phyloP scores from a whole-genome alignment of 2,797 vertebrate species.

The Sebastes baramenuke region DNA sequence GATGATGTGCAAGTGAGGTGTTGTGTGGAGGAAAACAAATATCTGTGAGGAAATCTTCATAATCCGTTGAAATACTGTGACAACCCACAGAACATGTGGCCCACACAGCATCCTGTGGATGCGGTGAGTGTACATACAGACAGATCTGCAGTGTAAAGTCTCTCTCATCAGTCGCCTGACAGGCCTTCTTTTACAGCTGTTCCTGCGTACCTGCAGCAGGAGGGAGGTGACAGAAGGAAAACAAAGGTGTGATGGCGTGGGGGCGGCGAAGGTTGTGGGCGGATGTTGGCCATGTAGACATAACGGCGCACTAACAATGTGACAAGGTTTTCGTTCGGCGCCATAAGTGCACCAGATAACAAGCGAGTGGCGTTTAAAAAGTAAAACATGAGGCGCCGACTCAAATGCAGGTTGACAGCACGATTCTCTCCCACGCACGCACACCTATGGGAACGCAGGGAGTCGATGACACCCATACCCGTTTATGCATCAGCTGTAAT shows the following conservation, averaged over 20 bases:
- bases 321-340: conserved; percentile 48
- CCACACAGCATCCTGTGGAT: neutral
- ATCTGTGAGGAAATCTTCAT: conserved; percentile 29
- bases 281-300: conserved; percentile 28
- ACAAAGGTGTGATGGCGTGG: conserved; percentile 11
- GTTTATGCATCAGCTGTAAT: conserved; percentile 67
- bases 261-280: neutral
- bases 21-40: conserved; percentile 13
- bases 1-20: conserved; percentile 7
- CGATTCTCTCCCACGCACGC: conserved; percentile 38
- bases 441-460: conserved; percentile 22
- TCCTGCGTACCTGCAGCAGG: conserved; percentile 11
- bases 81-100: conserved; percentile 12
- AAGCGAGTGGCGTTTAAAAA: conserved; percentile 55
- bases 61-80: conserved; percentile 31
- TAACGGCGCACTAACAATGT: conserved; percentile 33
- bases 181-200: conserved; percentile 17
- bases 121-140: neutral
- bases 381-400: conserved; percentile 58
- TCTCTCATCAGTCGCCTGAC: conserved; percentile 16
- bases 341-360: conserved; percentile 51
- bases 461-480: conserved; percentile 49
- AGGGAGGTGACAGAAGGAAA: conserved; percentile 32
- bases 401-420: conserved; percentile 58
- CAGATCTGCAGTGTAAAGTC: conserved; percentile 21